Percentiles rank a stretch among this genome's conserved stretches.
phyloP scores from a whole-genome alignment of 2,113 vertebrate species.

The Sander vitreus region DNA sequence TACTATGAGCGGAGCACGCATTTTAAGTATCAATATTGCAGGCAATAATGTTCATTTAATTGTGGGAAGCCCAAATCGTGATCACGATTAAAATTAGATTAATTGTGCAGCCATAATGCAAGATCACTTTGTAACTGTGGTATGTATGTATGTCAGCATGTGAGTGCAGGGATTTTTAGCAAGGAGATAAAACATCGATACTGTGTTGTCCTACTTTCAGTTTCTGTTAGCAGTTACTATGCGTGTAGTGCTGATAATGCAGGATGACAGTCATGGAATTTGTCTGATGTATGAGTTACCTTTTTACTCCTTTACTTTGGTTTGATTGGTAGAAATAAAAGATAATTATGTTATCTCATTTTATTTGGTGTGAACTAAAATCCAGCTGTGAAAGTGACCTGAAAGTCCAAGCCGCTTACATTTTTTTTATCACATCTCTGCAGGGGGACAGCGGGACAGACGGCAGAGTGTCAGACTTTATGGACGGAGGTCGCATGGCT shows the following conservation, averaged over 20 bases:
- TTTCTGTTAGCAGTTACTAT: neutral
- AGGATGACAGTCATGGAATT: neutral
- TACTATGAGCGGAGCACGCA: too few species aligned
- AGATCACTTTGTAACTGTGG: neutral
- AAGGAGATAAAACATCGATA: neutral
- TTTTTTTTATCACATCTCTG: constrained; percentile 11
- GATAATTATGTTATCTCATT: neutral
- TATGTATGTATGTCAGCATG: neutral
- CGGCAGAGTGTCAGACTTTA: constrained; percentile 80
- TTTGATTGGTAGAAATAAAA: neutral
- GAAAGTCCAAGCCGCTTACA: neutral
- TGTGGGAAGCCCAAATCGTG: too few species aligned
- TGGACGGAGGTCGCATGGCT: constrained; percentile 89
- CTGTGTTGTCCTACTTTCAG: neutral
- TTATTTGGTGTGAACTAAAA: neutral
- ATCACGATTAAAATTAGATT: too few species aligned
- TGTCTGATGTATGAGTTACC: neutral
- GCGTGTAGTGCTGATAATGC: too few species aligned
- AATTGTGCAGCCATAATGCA: neutral
- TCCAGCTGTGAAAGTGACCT: neutral
- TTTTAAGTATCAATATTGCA: too few species aligned
- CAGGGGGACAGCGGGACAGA: constrained; percentile 85
- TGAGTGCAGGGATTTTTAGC: too few species aligned
- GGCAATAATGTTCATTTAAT: too few species aligned
- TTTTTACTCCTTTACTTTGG: neutral